These are phyloP conservation scores for Lordiphosa collinella DNA, from an alignment of 1,140 invertebrate species.

Conservation along the genomic window DNA sequence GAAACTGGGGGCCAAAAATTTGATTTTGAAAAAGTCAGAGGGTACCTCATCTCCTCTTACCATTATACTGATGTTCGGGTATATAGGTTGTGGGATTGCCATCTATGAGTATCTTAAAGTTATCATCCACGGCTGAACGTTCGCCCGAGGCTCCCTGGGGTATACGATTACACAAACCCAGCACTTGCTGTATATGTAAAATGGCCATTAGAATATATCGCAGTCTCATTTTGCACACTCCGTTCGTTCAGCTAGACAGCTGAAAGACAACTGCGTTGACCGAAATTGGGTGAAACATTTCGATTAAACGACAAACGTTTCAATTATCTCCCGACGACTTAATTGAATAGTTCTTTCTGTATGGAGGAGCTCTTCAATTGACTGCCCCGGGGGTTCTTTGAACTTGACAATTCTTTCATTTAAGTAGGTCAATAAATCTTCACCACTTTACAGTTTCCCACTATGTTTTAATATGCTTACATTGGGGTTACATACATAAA, in stretches of 20 bases:
- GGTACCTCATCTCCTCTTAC: no score
- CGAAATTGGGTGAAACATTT: constrained; percentile 39
- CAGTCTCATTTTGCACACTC: constrained; percentile 5
- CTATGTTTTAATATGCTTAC: constrained; percentile 16
- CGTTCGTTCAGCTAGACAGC: constrained; percentile 20
- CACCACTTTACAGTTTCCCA: not conserved
- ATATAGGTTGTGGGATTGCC: constrained; percentile 85
- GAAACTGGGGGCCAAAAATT: constrained; percentile 36
- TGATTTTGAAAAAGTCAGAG: no score
- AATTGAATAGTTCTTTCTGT: constrained; percentile 51
- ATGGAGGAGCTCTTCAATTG: constrained; percentile 33
- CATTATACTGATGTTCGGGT: constrained; percentile 85
- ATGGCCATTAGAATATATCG: constrained; percentile 8
- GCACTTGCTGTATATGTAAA: constrained; percentile 3
- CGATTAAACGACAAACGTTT: constrained; percentile 39
- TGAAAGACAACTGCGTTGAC: constrained; percentile 28
- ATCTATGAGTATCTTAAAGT: constrained; percentile 82
- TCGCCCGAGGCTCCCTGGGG: constrained; percentile 60
- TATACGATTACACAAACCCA: constrained; percentile 51
- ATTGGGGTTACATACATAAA: constrained; percentile 6
- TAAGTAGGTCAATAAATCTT: constrained; percentile 48
- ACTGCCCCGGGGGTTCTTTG: constrained; percentile 36
- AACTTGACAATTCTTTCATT: constrained; percentile 20
- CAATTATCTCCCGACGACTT: constrained; percentile 53
- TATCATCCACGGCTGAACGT: constrained; percentile 80